Evolutionary conservation across 2,113 vertebrate genomes (phyloP), one percentile per base, ranked within the genome.

Genomic region (Colinus virginianus): DNA sequence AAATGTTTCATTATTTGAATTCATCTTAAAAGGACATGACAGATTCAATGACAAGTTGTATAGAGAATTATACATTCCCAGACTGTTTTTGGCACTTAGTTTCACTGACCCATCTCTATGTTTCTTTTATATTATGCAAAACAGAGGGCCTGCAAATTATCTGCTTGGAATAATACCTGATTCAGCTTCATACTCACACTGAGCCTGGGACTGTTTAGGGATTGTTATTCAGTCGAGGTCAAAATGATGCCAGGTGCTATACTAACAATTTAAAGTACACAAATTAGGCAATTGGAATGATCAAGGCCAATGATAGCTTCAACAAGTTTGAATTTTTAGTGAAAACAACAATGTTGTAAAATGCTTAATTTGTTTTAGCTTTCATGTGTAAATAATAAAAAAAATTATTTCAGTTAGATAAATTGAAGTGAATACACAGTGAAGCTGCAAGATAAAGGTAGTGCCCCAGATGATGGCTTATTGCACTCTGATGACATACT

Each of bases 11-110:
- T 21, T 70, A 66, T 20, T 26, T 72, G 17, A 76, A 13, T 40
- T 62, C 8, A 56, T 53, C 13, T 66, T 72, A 62, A 3, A 66
- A 7, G 13, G 72, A 85, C 72, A 34, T 72, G 23, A 79, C 15
- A 71, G 71, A 46, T 45, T 32, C 11, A 30, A 0, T 21, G 25
- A 7, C 21, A n/a, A 64, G 46, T 48, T 0, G 1, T 26, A 9
- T 3, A 69, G 40, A 34, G 76, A 68, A 75, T 55, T 34, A 71
- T 26, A 7, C 20, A 58, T 66, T 90, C 17, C 9, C 17, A 88
- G 26, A 28, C 20, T 79, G 13, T 6, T 42, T 88, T 82, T 64
- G 51, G 28, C 40, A 36, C 17, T 62, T 45, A 94, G 28, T 77
- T 69, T 66, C 63, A 66, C 11, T 14, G 4, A 9, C 9, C 32